These are phyloP conservation scores for Athalia cordata DNA, from an alignment of 2,888 invertebrate species.

Conservation along the genomic window DNA sequence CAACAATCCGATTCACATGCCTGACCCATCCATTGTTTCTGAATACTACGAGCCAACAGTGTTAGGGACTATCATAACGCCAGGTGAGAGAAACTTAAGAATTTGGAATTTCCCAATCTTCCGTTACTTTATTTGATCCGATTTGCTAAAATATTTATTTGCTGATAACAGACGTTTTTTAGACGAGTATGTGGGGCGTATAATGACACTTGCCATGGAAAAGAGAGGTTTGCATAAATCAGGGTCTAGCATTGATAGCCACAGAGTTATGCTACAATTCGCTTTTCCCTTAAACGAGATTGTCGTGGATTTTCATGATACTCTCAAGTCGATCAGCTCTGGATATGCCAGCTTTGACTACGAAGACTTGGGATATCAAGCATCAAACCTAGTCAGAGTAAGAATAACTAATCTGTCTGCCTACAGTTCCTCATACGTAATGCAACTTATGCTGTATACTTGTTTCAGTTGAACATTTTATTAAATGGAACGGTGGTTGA, in stretches of 20 bases:
- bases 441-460: slow-evolving; percentile 15
- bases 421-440: neutral
- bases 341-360: slow-evolving; percentile 98
- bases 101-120: too few species aligned
- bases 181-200: slow-evolving; percentile 81
- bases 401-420: slow-evolving; percentile 58
- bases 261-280: slow-evolving; percentile 87
- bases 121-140: too few species aligned
- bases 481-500: slow-evolving; percentile 89
- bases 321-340: slow-evolving; percentile 90
- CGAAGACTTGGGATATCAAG: slow-evolving; percentile 89
- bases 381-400: slow-evolving; percentile 87
- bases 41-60: slow-evolving; percentile 92
- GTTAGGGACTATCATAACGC: slow-evolving; percentile 91
- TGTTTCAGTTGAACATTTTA: slow-evolving; percentile 80
- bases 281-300: slow-evolving; percentile 94
- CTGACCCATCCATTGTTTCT: slow-evolving; percentile 80
- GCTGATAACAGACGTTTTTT: neutral
- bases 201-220: slow-evolving; percentile 85
- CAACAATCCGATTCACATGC: slow-evolving; percentile 86
- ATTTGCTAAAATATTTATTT: too few species aligned
- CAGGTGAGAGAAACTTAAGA: slow-evolving; percentile 72
- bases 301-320: slow-evolving; percentile 95
- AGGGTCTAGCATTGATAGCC: slow-evolving; percentile 86
- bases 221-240: slow-evolving; percentile 83